phyloP scores from a whole-genome alignment of 1,140 invertebrate genomes.

The Cecropterus lyciades region DNA sequence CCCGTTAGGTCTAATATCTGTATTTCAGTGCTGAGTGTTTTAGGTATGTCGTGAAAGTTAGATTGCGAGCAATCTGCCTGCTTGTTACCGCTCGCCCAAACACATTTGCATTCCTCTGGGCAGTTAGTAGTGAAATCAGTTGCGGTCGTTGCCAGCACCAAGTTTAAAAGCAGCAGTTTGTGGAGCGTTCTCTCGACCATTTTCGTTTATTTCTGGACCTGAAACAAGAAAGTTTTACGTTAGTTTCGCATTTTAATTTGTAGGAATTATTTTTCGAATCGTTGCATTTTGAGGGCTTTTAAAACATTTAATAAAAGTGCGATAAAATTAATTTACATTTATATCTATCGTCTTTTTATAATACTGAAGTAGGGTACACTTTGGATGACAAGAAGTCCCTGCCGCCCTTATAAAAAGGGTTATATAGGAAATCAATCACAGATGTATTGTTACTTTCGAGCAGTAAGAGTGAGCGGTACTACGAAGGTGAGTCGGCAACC shows the following conservation, averaged over 20 bases:
- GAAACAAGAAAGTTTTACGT: constrained; percentile 60
- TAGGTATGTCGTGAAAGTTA: constrained; percentile 88
- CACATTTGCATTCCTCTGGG: constrained; percentile 88
- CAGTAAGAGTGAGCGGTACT: too few species aligned
- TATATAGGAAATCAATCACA: too few species aligned
- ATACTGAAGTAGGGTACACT: too few species aligned
- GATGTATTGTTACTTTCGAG: too few species aligned
- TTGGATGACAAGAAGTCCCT: too few species aligned
- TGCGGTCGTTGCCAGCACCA: constrained; percentile 47
- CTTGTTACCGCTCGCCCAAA: constrained; percentile 92
- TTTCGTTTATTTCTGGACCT: constrained; percentile 54
- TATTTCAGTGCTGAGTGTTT: constrained; percentile 88
- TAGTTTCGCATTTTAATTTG: constrained; percentile 8
- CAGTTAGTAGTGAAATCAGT: constrained; percentile 79
- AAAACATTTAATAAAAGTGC: too few species aligned
- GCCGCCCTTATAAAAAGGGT: too few species aligned
- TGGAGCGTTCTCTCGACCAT: constrained; percentile 56
- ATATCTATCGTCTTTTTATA: too few species aligned
- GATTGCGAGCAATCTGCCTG: constrained; percentile 91
- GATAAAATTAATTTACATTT: too few species aligned
- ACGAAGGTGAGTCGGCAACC: too few species aligned
- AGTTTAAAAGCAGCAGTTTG: constrained; percentile 47
- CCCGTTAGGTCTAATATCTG: constrained; percentile 90
- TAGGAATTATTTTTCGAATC: background rate
- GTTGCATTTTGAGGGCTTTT: too few species aligned